phyloP scores from a whole-genome alignment of 2,797 vertebrate species.

The Brachyalestes nurse region DNA sequence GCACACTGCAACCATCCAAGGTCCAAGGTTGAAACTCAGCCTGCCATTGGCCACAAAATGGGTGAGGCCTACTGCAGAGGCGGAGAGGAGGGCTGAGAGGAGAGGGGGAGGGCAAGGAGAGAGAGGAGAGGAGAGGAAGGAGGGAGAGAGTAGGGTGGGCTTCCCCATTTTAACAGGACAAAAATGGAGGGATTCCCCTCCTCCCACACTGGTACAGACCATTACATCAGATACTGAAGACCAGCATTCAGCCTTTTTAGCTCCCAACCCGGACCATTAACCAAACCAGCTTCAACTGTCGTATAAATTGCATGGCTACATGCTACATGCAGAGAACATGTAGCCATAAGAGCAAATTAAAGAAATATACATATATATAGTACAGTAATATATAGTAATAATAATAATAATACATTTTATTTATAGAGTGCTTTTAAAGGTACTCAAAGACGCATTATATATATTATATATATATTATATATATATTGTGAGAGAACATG shows the following conservation, averaged over 20 bases:
- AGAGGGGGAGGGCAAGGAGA: neutral
- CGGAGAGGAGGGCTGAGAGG: conserved; percentile 19
- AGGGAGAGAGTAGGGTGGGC: conserved; percentile 25
- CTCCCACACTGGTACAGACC: conserved; percentile 24
- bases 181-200: conserved; percentile 49
- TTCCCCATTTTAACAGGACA: conserved; percentile 50
- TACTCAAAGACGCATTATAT: too few species aligned
- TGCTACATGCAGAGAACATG: neutral
- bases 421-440: too few species aligned
- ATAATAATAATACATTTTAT: neutral
- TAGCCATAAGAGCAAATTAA: too few species aligned
- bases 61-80: conserved; percentile 60
- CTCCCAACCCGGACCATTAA: conserved; percentile 2
- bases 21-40: conserved; percentile 39
- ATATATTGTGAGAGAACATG: too few species aligned
- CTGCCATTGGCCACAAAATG: conserved; percentile 55
- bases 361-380: too few species aligned
- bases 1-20: conserved; percentile 51
- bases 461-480: too few species aligned
- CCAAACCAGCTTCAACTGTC: neutral
- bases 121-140: neutral
- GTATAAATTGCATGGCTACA: neutral
- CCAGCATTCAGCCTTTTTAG: neutral
- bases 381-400: neutral
- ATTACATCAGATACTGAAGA: conserved; percentile 20